Evolutionary conservation across 2,113 vertebrate genomes (phyloP).

Genomic region (Theristicus caerulescens): DNA sequence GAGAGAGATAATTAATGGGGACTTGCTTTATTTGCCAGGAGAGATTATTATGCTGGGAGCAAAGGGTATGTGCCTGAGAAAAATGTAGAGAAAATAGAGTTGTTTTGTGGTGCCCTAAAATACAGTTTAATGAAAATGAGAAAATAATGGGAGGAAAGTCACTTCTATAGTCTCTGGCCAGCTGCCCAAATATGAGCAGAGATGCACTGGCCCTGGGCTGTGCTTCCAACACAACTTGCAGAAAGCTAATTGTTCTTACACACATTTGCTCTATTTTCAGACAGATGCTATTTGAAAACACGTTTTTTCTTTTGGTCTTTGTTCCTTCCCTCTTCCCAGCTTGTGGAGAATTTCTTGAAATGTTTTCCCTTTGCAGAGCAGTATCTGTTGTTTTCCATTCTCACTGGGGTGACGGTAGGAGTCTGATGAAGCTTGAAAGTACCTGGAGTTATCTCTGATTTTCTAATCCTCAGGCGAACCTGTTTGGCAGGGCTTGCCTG

Average conservation of each 20-base stretch:
- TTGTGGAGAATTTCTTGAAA: conserved; percentile 23
- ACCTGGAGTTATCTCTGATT: conserved; percentile 27
- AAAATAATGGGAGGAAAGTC: conserved; percentile 42
- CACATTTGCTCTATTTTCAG: conserved; percentile 11
- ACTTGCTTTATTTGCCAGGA: conserved; percentile 29
- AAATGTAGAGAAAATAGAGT: conserved; percentile 31
- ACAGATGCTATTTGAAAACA: conserved; percentile 18
- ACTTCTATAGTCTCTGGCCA: conserved; percentile 37
- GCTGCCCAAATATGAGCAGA: conserved; percentile 6
- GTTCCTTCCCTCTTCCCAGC: background rate
- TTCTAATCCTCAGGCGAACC: background rate
- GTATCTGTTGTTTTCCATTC: conserved; percentile 18
- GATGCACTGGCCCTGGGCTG: background rate
- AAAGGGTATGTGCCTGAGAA: background rate
- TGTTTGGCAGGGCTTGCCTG: background rate
- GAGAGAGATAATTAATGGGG: conserved; percentile 52
- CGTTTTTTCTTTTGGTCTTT: background rate
- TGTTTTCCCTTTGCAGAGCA: background rate
- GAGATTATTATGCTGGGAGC: background rate
- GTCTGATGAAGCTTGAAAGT: conserved; percentile 18
- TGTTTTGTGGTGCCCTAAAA: conserved; percentile 37
- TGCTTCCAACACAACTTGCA: background rate
- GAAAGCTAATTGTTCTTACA: conserved; percentile 30
- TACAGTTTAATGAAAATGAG: conserved; percentile 55
- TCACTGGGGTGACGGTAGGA: background rate